Conservation (phyloP, 2,888 invertebrate species). For the Formica aserva region DNA sequence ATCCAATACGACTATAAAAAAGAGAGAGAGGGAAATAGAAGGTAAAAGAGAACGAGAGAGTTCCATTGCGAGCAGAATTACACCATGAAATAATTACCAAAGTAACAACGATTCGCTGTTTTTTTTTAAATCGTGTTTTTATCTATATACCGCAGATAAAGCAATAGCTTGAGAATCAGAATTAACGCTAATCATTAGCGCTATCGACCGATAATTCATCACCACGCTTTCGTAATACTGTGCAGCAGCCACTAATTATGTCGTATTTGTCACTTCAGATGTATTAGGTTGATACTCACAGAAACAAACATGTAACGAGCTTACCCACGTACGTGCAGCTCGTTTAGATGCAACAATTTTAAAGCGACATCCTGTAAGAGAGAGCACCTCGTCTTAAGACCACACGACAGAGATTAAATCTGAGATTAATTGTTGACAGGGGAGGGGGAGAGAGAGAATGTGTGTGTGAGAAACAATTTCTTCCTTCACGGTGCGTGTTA, state of each 20-base stretch:
- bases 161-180: background rate
- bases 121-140: background rate
- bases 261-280: background rate
- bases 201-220: background rate
- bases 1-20: slow-evolving; percentile 21
- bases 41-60: slow-evolving; percentile 22
- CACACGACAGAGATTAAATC: background rate
- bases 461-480: slow-evolving; percentile 34
- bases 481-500: slow-evolving; percentile 18
- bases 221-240: slow-evolving; percentile 14
- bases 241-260: slow-evolving; percentile 18
- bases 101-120: background rate
- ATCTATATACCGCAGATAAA: background rate
- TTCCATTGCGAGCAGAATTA: slow-evolving; percentile 14
- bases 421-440: background rate
- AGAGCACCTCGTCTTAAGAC: slow-evolving; percentile 17
- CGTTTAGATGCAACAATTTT: slow-evolving; percentile 1
- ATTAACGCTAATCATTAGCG: slow-evolving; percentile 8
- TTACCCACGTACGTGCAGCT: background rate
- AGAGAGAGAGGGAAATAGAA: background rate
- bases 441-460: background rate
- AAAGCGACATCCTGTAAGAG: background rate
- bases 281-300: background rate
- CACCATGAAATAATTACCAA: background rate
- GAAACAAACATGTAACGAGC: background rate